Conservation (phyloP, 2,888 invertebrate genomes). For the Eulithis testata region DNA sequence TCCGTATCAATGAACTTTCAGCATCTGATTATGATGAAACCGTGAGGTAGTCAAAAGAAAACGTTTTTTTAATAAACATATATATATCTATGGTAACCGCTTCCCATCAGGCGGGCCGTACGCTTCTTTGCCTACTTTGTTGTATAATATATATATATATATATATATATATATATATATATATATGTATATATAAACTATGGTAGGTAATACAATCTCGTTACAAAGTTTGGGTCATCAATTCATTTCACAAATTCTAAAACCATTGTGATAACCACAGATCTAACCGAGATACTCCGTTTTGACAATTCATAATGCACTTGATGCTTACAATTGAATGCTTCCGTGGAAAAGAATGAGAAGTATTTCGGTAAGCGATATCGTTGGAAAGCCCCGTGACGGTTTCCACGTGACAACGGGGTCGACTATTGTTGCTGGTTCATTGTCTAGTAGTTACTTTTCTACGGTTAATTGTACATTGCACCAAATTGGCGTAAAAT, state of each 20-base stretch:
- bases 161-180: no score
- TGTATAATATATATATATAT: no score
- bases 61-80: no score
- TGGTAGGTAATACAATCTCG: no score
- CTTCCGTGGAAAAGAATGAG: conserved; percentile 51
- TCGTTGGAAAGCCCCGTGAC: conserved; percentile 78
- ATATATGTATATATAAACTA: no score
- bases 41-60: no score
- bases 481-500: conserved; percentile 37
- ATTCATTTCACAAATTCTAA: neutral
- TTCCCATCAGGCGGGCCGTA: no score
- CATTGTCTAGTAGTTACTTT: conserved; percentile 60
- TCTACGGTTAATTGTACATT: conserved; percentile 41
- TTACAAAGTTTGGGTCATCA: no score
- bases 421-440: conserved; percentile 68
- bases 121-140: no score
- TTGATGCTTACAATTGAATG: conserved; percentile 44
- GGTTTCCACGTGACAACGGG: conserved; percentile 80
- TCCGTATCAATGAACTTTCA: no score
- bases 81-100: no score
- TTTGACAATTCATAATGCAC: conserved; percentile 49
- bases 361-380: conserved; percentile 64
- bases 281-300: conserved; percentile 31
- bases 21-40: no score
- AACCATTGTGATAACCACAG: conserved; percentile 4